Percentiles rank a stretch among this genome's conserved stretches.
phyloP scores from a whole-genome alignment of 2,113 vertebrate genomes.

The Microcebus lehilahytsara region DNA sequence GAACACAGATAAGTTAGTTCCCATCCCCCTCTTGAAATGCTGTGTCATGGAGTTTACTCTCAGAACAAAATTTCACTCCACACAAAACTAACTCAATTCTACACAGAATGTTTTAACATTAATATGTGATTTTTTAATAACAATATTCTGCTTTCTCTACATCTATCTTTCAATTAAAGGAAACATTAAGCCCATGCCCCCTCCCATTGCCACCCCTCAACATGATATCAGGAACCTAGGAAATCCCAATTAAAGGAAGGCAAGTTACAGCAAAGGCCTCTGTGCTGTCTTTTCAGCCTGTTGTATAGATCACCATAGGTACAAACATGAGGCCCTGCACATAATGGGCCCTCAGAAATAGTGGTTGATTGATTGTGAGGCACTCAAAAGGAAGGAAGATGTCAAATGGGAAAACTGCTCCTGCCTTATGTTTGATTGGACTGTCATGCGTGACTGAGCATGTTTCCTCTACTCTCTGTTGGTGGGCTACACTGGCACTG shows the following conservation, averaged over 20 bases:
- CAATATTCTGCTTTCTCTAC: background rate
- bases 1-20: background rate
- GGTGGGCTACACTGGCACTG: background rate
- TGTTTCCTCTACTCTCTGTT: background rate
- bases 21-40: background rate
- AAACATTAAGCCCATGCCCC: background rate
- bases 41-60: background rate
- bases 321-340: background rate
- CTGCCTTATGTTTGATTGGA: background rate
- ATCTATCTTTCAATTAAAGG: background rate
- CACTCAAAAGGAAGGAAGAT: background rate
- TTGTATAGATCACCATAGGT: background rate
- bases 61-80: background rate
- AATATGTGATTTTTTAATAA: background rate
- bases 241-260: background rate
- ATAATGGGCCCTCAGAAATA: background rate
- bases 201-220: background rate
- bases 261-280: background rate
- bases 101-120: background rate
- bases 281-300: background rate
- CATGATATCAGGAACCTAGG: background rate
- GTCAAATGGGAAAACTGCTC: background rate
- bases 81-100: background rate
- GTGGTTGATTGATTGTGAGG: background rate
- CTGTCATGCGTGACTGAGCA: fast-evolving